A percentile compares a stretch with the other conserved stretches of the same genome.
phyloP scores from a whole-genome alignment of 2,113 vertebrate genomes.

The Mesocricetus auratus region DNA sequence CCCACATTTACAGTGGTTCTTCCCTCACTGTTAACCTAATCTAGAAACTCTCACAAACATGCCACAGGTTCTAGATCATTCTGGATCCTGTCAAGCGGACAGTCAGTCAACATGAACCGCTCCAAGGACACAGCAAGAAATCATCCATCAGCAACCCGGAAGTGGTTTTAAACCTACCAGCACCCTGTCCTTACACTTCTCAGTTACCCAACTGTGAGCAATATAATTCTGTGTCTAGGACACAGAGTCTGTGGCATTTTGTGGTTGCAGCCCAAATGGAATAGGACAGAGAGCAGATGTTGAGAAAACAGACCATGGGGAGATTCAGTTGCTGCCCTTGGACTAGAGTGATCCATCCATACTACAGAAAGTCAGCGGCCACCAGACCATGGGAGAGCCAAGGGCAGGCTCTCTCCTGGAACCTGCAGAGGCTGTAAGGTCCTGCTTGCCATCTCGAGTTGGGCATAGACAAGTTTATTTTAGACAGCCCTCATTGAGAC shows the following conservation, averaged over 20 bases:
- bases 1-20: not conserved
- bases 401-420: not conserved
- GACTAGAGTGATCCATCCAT: not conserved
- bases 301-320: not conserved
- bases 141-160: not conserved
- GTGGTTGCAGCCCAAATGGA: not conserved
- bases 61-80: not conserved
- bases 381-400: no score
- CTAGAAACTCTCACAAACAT: not conserved
- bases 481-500: not conserved
- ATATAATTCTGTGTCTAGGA: not conserved
- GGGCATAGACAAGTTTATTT: not conserved
- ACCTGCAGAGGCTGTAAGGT: not conserved
- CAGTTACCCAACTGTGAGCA: not conserved
- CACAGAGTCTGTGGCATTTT: no score
- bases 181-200: not conserved
- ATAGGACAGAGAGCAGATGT: not conserved
- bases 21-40: not conserved
- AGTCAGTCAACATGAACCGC: not conserved
- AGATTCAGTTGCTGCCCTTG: not conserved
- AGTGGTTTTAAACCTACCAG: not conserved
- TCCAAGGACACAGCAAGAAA: not conserved
- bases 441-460: not conserved
- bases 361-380: not conserved
- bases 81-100: not conserved